Evolutionary conservation across 2,797 vertebrate genomes (phyloP).

Genomic region (Simalia tracyae): DNA sequence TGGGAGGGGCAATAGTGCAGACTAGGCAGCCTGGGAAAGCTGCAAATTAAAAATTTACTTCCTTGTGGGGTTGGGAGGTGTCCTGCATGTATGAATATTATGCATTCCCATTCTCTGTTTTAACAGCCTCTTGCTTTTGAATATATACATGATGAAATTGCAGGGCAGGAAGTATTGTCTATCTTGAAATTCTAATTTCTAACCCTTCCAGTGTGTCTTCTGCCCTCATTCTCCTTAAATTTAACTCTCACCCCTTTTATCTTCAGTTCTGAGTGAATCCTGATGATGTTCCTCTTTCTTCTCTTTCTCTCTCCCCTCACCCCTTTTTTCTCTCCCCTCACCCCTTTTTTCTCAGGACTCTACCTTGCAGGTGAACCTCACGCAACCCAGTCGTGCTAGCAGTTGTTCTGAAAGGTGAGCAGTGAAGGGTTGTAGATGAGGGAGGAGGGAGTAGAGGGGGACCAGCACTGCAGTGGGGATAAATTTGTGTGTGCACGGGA

Average conservation of each 20-base stretch:
- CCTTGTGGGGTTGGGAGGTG: slow-evolving; percentile 3
- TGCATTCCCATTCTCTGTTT: background rate
- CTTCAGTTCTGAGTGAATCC: background rate
- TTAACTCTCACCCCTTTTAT: background rate
- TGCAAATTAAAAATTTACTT: slow-evolving; percentile 4
- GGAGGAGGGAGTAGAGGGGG: background rate
- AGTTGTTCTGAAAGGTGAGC: slow-evolving; percentile 73
- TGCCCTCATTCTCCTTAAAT: background rate
- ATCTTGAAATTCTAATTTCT: too few species aligned
- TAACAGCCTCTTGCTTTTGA: background rate
- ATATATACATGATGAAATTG: background rate
- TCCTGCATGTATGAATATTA: background rate
- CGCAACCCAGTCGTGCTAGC: slow-evolving; percentile 71
- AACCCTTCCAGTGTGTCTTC: background rate
- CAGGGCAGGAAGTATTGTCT: background rate
- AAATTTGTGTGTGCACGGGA: too few species aligned
- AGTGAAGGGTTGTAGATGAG: rapidly evolving
- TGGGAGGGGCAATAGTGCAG: background rate
- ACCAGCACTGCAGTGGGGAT: background rate
- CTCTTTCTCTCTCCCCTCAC: background rate
- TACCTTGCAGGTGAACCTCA: slow-evolving; percentile 72
- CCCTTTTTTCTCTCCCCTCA: slow-evolving; percentile 6
- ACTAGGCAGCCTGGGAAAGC: slow-evolving; percentile 19
- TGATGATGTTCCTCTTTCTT: background rate
- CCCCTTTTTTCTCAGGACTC: slow-evolving; percentile 48